These are phyloP conservation scores for Amphimallon solstitiale DNA, from an alignment of 2,888 invertebrate genomes.

Conservation along the genomic window DNA sequence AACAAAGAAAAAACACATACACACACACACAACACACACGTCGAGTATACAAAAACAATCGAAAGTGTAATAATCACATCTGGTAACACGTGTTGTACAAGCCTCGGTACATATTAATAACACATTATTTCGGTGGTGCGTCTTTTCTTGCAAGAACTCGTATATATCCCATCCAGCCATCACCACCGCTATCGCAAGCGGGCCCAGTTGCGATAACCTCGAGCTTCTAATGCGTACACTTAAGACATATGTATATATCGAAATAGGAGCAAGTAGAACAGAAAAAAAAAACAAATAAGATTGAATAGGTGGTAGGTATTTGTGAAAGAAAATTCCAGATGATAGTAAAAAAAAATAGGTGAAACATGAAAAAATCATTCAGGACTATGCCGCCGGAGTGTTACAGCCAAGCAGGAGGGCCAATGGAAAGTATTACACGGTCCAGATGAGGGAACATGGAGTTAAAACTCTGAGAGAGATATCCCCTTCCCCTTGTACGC, in stretches of 20 bases:
- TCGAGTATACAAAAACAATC: constrained; percentile 19
- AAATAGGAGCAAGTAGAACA: neutral
- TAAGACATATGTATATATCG: neutral
- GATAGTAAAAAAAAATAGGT: constrained; percentile 17
- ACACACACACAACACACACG: constrained; percentile 24
- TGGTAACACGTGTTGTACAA: constrained; percentile 29
- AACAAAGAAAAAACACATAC: constrained; percentile 18
- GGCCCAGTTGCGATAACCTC: constrained; percentile 10
- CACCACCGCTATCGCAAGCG: no score
- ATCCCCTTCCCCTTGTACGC: constrained; percentile 49
- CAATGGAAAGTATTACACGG: constrained; percentile 51
- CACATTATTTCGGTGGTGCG: constrained; percentile 19
- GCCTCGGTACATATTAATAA: constrained; percentile 19
- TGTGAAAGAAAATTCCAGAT: neutral
- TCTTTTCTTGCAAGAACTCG: no score
- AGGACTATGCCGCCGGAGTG: constrained; percentile 29
- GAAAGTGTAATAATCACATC: constrained; percentile 26
- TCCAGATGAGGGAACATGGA: constrained; percentile 41
- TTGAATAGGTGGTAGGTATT: constrained; percentile 5
- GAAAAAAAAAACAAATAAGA: constrained; percentile 3
- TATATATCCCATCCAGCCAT: no score
- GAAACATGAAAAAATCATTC: constrained; percentile 33
- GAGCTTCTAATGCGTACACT: neutral
- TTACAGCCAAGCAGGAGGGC: constrained; percentile 53
- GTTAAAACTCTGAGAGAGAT: constrained; percentile 45